Evolutionary conservation across 2,113 vertebrate species (phyloP).

Genomic region (Alligator sinensis): DNA sequence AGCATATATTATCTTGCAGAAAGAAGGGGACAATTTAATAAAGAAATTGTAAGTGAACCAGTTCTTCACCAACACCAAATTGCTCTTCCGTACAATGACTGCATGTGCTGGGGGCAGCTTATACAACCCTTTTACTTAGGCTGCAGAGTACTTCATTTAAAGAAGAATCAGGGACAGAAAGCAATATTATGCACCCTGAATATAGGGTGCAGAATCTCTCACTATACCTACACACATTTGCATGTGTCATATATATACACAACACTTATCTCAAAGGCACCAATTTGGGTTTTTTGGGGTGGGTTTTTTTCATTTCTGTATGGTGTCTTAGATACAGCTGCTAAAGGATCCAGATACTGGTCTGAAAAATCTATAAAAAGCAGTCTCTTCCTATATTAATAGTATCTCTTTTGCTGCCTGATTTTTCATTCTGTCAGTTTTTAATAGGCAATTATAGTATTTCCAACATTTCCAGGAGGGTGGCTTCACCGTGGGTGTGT

Average conservation of each 20-base stretch:
- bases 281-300: neutral
- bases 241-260: neutral
- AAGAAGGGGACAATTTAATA: neutral
- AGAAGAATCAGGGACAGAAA: neutral
- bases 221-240: neutral
- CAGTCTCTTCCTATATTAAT: neutral
- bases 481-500: neutral
- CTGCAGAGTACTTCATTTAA: neutral
- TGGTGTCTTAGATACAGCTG: neutral
- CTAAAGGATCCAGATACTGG: neutral
- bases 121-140: neutral
- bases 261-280: neutral
- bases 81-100: neutral
- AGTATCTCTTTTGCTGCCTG: neutral
- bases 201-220: neutral
- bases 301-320: neutral
- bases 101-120: neutral
- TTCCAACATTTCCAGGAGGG: neutral
- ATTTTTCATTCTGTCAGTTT: neutral
- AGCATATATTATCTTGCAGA: neutral
- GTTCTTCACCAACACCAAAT: neutral
- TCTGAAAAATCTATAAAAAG: slow-evolving; percentile 6
- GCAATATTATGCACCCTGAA: neutral
- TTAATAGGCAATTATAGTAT: neutral
- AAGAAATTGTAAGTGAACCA: neutral